Evolutionary conservation across 1,140 invertebrate genomes (phyloP).

Genomic region (Whitmania pigra): DNA sequence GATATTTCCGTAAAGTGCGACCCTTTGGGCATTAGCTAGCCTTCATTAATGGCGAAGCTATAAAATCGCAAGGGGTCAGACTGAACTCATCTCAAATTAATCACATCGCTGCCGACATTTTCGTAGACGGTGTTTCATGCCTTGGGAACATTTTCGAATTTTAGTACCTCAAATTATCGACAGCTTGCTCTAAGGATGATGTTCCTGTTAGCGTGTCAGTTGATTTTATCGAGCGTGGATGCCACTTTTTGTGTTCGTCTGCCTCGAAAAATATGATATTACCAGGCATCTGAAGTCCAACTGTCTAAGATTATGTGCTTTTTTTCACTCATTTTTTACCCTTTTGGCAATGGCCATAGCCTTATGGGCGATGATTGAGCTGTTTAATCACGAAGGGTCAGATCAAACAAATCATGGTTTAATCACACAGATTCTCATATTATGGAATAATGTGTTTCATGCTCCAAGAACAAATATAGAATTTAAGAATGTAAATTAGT

Average conservation of each 20-base stretch:
- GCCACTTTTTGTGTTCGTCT: too few species aligned
- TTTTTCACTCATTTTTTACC: neutral
- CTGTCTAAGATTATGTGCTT: too few species aligned
- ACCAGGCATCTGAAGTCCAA: too few species aligned
- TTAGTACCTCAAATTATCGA: neutral
- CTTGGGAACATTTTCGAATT: neutral
- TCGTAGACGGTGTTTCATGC: constrained; percentile 6
- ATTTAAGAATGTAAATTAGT: neutral
- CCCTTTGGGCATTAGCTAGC: constrained; percentile 11
- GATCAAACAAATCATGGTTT: neutral
- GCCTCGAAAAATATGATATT: too few species aligned
- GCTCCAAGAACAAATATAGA: neutral
- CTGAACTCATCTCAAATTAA: constrained; percentile 1
- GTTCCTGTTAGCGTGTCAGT: too few species aligned
- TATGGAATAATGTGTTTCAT: neutral
- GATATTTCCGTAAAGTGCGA: neutral
- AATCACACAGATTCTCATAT: neutral
- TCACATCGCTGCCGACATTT: neutral
- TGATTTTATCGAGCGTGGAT: too few species aligned
- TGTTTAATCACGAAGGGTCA: constrained; percentile 10
- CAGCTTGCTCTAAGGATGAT: too few species aligned
- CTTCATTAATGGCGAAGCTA: neutral
- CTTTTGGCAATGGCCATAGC: constrained; percentile 1
- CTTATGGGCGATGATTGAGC: neutral
- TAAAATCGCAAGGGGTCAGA: constrained; percentile 7